These are phyloP conservation scores for Aradophagus sp. DNA, from an alignment of 1,140 invertebrate species.

Conservation along the genomic window DNA sequence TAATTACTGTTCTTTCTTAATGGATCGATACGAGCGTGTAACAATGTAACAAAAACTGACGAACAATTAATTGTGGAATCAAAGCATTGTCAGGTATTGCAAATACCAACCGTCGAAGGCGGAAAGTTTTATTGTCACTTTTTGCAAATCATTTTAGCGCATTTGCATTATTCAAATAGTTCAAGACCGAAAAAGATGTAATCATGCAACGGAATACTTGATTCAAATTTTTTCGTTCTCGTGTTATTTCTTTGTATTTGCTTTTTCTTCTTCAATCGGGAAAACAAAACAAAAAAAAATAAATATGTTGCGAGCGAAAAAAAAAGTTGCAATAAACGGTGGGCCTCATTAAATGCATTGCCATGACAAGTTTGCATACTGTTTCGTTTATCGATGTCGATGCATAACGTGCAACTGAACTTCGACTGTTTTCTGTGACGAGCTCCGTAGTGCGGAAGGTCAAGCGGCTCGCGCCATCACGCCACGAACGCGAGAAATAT, in stretches of 20 bases:
- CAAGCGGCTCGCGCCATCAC: constrained; percentile 13
- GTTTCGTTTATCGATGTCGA: background rate
- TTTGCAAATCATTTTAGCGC: constrained; percentile 46
- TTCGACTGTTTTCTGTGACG: constrained; percentile 33
- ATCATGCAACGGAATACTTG: constrained; percentile 27
- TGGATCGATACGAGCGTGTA: too few species aligned
- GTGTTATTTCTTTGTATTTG: too few species aligned
- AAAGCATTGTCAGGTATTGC: too few species aligned
- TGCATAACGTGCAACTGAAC: constrained; percentile 24
- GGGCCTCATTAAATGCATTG: background rate
- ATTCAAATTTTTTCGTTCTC: constrained; percentile 5
- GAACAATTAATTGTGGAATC: too few species aligned
- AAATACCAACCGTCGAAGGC: constrained; percentile 14
- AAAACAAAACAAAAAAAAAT: too few species aligned
- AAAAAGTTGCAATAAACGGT: background rate
- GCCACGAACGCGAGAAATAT: constrained; percentile 27
- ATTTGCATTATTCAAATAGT: constrained; percentile 33
- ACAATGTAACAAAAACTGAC: too few species aligned
- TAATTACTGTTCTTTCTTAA: too few species aligned
- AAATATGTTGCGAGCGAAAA: background rate
- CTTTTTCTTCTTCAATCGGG: too few species aligned
- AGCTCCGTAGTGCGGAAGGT: constrained; percentile 27
- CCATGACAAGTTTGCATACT: constrained; percentile 10
- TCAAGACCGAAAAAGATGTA: constrained; percentile 15
- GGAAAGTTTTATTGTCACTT: constrained; percentile 40